These are phyloP conservation scores for Hemithea aestivaria DNA, from an alignment of 2,888 invertebrate genomes.

Conservation along the genomic window DNA sequence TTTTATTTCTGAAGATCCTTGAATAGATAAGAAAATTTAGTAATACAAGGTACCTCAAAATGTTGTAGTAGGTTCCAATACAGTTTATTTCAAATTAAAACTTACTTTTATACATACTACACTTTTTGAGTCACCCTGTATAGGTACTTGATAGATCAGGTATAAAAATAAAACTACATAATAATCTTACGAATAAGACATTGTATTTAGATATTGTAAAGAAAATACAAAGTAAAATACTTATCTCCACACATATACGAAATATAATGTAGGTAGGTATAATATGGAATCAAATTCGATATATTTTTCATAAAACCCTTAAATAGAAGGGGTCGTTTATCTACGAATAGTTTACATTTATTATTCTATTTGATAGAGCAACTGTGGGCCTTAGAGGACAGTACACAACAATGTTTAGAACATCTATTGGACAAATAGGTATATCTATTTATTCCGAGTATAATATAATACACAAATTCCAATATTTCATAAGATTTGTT, in stretches of 20 bases:
- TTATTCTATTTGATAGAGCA: conserved; percentile 25
- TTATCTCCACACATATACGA: conserved; percentile 61
- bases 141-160: too few species aligned
- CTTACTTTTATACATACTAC: too few species aligned
- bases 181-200: conserved; percentile 62
- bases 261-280: conserved; percentile 64
- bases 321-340: conserved; percentile 40
- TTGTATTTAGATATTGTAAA: conserved; percentile 76
- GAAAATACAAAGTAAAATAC: conserved; percentile 70
- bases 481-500: conserved; percentile 59
- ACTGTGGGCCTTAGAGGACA: conserved; percentile 31
- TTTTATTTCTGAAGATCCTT: conserved; percentile 42
- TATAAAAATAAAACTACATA: conserved; percentile 37
- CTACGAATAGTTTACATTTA: conserved; percentile 37
- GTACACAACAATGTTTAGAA: conserved; percentile 10
- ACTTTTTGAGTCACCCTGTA: too few species aligned
- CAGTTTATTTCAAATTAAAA: too few species aligned
- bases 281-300: conserved; percentile 64
- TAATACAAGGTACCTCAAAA: too few species aligned
- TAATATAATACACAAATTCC: conserved; percentile 17
- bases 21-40: too few species aligned
- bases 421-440: conserved; percentile 17
- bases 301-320: conserved; percentile 53
- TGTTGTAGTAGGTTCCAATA: too few species aligned
- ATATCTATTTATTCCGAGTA: conserved; percentile 4